Evolutionary conservation across 2,113 vertebrate genomes (phyloP).

Genomic region (Pipa parva): DNA sequence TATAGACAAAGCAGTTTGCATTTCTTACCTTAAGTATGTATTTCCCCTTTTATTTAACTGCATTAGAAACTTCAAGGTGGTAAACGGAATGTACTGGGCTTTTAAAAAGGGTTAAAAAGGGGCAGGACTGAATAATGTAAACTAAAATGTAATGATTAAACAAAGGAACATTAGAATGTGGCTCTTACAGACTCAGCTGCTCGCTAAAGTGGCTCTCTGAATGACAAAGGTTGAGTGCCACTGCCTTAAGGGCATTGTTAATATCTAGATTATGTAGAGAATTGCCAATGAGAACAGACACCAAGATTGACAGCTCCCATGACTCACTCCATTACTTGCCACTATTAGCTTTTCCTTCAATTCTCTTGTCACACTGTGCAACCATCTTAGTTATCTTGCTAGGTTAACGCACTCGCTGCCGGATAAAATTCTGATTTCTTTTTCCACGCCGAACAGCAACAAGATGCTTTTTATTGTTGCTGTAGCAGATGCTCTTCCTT

Average conservation of each 20-base stretch:
- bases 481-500: too few species aligned
- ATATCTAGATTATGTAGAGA: slow-evolving; percentile 44
- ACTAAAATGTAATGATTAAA: slow-evolving; percentile 37
- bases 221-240: slow-evolving; percentile 42
- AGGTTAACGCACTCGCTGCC: slow-evolving; percentile 18
- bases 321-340: slow-evolving; percentile 41
- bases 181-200: slow-evolving; percentile 31
- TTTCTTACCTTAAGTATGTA: too few species aligned
- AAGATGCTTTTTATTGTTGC: too few species aligned
- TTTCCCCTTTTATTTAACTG: neutral
- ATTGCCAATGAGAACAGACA: slow-evolving; percentile 39
- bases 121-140: slow-evolving; percentile 9
- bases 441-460: neutral
- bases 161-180: slow-evolving; percentile 39
- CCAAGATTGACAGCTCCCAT: slow-evolving; percentile 38
- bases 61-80: neutral
- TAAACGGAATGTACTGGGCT: neutral
- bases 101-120: slow-evolving; percentile 19
- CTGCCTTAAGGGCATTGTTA: slow-evolving; percentile 44
- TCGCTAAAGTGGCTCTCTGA: slow-evolving; percentile 36
- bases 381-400: slow-evolving; percentile 18
- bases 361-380: slow-evolving; percentile 37
- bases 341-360: slow-evolving; percentile 26
- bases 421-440: neutral
- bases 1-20: too few species aligned